Evolutionary conservation across 2,797 vertebrate species (phyloP), one percentile per base, ranked within the genome.

Genomic region (Geotrypetes seraphini): DNA sequence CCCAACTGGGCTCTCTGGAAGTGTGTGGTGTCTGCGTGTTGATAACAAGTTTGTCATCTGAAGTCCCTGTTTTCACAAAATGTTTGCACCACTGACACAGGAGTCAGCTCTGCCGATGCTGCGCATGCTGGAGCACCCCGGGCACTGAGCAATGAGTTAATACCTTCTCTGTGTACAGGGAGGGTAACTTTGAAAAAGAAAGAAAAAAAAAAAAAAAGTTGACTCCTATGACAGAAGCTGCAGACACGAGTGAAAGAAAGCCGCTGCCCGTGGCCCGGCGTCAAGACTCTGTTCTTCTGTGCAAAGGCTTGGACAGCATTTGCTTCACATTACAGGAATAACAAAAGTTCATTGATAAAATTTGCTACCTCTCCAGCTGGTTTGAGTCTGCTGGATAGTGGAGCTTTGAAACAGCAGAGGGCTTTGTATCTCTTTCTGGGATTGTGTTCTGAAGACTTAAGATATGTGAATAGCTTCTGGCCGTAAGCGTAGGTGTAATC

Each of bases 301-400:
- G n/a, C n/a, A 19, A 40, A 1, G 5, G 12, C 19, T 3, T 15
- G 39, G 24, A 12, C 6, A 16, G 33, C 41, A 33, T 58, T 52
- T 23, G 28, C 29, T 52, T 49, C 38, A 17, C 19, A 41, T 54
- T 51, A 46, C 31, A 37, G 41, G 19, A 30, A 39, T 42, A 43
- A 55, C 54, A 58, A 33, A 43, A 47, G 34, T 55, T 36, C 44
- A 43, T 49, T 44, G 45, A 55, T 43, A 20, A 30, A n/a, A 19
- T 42, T 16, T 33, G 19, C 15, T 22, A 20, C 11, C 25, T 16
- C 26, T 39, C 28, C 37, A 47, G 27, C 35, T 15, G 37, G 22
- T 32, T 31, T 31, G 12, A 36, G 17, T 22, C 33, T 8, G 37
- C 1, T 16, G 28, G 26, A 15, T 16, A 7, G 3, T 4, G 17